Evolutionary conservation across 1,140 invertebrate species (phyloP).

Genomic region (Sitodiplosis mosellana): DNA sequence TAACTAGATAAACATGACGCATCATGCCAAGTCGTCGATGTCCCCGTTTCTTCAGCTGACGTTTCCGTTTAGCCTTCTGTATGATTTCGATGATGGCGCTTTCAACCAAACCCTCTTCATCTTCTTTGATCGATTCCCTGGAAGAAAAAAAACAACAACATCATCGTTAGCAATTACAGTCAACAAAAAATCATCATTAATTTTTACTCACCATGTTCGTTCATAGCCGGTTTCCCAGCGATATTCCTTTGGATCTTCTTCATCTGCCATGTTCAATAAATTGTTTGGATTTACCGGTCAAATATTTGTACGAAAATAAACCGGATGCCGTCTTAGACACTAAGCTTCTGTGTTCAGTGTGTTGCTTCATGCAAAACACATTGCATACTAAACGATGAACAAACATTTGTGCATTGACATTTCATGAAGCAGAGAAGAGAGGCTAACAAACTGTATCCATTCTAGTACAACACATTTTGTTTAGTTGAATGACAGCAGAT

Average conservation of each 20-base stretch:
- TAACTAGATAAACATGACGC: constrained; percentile 78
- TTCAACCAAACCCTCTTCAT: constrained; percentile 80
- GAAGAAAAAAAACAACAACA: constrained; percentile 5
- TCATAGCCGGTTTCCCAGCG: constrained; percentile 95
- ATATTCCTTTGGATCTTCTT: constrained; percentile 81
- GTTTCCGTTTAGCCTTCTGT: constrained; percentile 65
- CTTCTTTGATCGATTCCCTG: constrained; percentile 94
- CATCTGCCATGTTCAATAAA: constrained; percentile 38
- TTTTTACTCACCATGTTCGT: constrained; percentile 63
- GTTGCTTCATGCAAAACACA: too few species aligned
- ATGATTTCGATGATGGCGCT: constrained; percentile 78
- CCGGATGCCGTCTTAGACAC: too few species aligned
- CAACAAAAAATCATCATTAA: background rate
- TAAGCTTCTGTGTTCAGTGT: constrained; percentile 10
- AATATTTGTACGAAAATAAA: constrained; percentile 24
- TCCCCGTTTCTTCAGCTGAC: constrained; percentile 49
- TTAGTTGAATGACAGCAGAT: too few species aligned
- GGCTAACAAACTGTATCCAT: too few species aligned
- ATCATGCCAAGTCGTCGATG: constrained; percentile 84
- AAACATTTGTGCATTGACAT: too few species aligned
- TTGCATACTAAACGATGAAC: too few species aligned
- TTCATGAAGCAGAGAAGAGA: too few species aligned
- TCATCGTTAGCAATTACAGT: background rate
- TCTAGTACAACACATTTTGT: too few species aligned
- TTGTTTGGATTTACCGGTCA: constrained; percentile 17